Percentiles rank a stretch among this genome's conserved stretches.
Conservation (phyloP, 2,113 vertebrate genomes). For the Gymnocephalus cernua region DNA sequence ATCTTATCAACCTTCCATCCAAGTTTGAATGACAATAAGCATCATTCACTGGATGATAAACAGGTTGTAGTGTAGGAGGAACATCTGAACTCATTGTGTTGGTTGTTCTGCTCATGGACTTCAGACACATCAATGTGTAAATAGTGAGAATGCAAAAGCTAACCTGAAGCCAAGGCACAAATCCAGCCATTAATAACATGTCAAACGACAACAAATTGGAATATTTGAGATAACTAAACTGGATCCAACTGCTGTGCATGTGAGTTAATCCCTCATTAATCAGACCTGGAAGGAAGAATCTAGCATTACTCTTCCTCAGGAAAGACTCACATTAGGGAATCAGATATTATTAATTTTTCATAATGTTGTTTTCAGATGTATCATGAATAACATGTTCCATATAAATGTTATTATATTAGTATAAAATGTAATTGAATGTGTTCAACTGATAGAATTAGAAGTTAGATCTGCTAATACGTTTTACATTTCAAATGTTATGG, state of each 20-base stretch:
- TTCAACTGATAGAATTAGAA: background rate
- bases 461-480: background rate
- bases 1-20: conserved; percentile 33
- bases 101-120: conserved; percentile 29
- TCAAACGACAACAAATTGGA: conserved; percentile 53
- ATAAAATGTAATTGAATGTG: background rate
- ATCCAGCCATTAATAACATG: conserved; percentile 49
- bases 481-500: background rate
- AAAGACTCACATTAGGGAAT: conserved; percentile 5
- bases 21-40: conserved; percentile 47
- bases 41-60: conserved; percentile 20
- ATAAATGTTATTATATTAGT: background rate
- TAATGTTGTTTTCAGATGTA: background rate
- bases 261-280: conserved; percentile 58
- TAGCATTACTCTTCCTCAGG: conserved; percentile 1
- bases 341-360: conserved; percentile 16
- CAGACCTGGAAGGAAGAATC: conserved; percentile 48
- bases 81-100: conserved; percentile 25
- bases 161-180: conserved; percentile 54
- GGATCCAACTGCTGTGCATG: conserved; percentile 21
- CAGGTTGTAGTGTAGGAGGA: conserved; percentile 21
- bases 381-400: background rate
- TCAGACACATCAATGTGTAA: conserved; percentile 51
- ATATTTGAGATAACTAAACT: conserved; percentile 59
- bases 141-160: conserved; percentile 40